Evolutionary conservation across 1,140 invertebrate species (phyloP), one percentile per base, ranked within the genome.

Genomic region (Lordiphosa collinella): DNA sequence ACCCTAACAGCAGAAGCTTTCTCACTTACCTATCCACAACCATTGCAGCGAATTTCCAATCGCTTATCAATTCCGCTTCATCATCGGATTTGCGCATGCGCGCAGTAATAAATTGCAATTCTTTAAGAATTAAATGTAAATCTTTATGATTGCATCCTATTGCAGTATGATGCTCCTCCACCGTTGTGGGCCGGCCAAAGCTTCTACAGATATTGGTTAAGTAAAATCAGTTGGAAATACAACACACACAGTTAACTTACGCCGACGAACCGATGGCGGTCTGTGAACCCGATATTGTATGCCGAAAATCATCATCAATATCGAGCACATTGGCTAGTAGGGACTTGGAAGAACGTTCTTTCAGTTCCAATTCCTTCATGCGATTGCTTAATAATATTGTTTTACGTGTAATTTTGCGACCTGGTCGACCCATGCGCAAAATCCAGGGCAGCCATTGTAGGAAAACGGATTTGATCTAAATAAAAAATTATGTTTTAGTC

Each of bases 21-120:
- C n/a, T n/a, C n/a, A 22, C 82, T 65, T 62, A 93, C 93, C 93
- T 93, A 91, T 99, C 98, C 80, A 99, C 96, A 74, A 99, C 98
- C 97, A 99, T 96, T 63, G 98, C 98, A 49, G 98, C 98, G 90
- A 99, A 99, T 90, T 99, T 99, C 98, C 98, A 99, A 89, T 99
- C 98, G 89, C 94, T 96, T 62, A 97, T 96, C 40, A 97, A 92
- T 85, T 97, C 96, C n/a, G 94, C 93, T 78, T 95, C 94, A 67
- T 96, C 95, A 79, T 98, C 96, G 46, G 95, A 93, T 88, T 97
- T 96, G 82, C 94, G 94, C 94, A 97, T 95, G 61, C 95, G 92
- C 72, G 92, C 92, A 9, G 96, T 98, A 82, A 99, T 98, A 90
- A 98, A 98, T 87, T 96, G 95, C 41, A 99, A 91, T 90, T 99